A percentile compares a stretch with the other conserved stretches of the same genome.
Conservation (phyloP, 1,140 invertebrate genomes). For the Lepidurus couesii region DNA sequence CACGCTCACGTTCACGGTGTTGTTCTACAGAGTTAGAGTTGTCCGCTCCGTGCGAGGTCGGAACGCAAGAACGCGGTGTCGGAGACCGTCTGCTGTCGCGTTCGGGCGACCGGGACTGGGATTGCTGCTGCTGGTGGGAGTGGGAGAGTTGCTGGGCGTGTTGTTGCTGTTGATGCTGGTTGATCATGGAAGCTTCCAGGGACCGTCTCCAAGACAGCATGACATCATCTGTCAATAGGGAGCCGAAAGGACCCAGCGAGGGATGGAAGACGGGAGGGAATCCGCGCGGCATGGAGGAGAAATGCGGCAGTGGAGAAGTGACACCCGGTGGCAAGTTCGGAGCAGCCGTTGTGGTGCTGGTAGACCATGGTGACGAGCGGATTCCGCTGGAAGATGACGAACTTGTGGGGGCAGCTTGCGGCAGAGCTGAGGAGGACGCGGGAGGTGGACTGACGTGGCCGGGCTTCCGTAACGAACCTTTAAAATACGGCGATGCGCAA, state of each 20-base stretch:
- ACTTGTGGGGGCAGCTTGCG: slow-evolving; percentile 37
- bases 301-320: slow-evolving; percentile 46
- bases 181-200: slow-evolving; percentile 58
- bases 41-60: slow-evolving; percentile 41
- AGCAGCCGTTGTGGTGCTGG: slow-evolving; percentile 32
- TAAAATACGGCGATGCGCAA: neutral
- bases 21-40: slow-evolving; percentile 37
- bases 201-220: slow-evolving; percentile 68
- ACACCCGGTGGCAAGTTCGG: slow-evolving; percentile 42
- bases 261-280: slow-evolving; percentile 46
- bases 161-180: slow-evolving; percentile 46
- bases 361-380: slow-evolving; percentile 38
- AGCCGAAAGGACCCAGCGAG: slow-evolving; percentile 36
- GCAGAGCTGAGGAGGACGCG: slow-evolving; percentile 14
- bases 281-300: slow-evolving; percentile 37
- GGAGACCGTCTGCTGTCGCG: slow-evolving; percentile 39
- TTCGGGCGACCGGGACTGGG: slow-evolving; percentile 36
- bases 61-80: slow-evolving; percentile 39
- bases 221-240: slow-evolving; percentile 65
- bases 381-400: slow-evolving; percentile 37
- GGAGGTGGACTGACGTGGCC: neutral
- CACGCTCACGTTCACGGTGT: slow-evolving; percentile 43
- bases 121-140: slow-evolving; percentile 40
- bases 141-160: slow-evolving; percentile 40
- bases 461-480: slow-evolving; percentile 12